These are phyloP conservation scores for Rhabdophis nuchalis DNA, from an alignment of 2,797 vertebrate species.

Conservation along the genomic window DNA sequence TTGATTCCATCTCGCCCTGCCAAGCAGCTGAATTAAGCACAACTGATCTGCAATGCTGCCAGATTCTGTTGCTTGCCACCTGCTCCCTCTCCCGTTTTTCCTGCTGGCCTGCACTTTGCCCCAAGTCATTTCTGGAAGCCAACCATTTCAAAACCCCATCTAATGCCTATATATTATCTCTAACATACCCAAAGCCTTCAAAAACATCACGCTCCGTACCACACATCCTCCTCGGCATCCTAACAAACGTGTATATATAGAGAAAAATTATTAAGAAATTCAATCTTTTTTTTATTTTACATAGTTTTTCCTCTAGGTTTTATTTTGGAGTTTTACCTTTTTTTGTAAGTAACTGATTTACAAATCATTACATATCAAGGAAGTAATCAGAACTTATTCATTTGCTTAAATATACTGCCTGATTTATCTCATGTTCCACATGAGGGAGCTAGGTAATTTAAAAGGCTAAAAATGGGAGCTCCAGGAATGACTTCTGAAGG, in stretches of 20 bases:
- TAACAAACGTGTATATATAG: background rate
- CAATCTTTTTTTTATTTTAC: background rate
- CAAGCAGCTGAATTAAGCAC: background rate
- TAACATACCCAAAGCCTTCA: background rate
- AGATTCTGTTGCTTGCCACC: background rate
- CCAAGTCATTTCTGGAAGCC: background rate
- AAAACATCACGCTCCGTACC: background rate
- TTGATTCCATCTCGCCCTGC: background rate
- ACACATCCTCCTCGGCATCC: background rate
- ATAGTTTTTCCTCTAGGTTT: background rate
- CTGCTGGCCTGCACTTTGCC: background rate
- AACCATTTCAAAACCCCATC: background rate
- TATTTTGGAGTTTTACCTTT: background rate
- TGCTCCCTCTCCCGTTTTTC: background rate
- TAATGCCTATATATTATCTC: background rate
- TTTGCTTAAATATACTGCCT: background rate
- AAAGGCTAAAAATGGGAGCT: background rate
- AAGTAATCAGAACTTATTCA: background rate
- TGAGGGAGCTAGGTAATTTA: conserved; percentile 44
- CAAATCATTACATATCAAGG: background rate
- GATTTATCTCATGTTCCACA: background rate
- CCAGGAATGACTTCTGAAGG: background rate
- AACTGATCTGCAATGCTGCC: background rate
- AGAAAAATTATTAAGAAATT: background rate
- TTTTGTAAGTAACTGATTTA: background rate